A percentile compares a stretch with the other conserved stretches of the same genome.
phyloP scores from a whole-genome alignment of 1,140 invertebrate species.

The Plectus sambesii region DNA sequence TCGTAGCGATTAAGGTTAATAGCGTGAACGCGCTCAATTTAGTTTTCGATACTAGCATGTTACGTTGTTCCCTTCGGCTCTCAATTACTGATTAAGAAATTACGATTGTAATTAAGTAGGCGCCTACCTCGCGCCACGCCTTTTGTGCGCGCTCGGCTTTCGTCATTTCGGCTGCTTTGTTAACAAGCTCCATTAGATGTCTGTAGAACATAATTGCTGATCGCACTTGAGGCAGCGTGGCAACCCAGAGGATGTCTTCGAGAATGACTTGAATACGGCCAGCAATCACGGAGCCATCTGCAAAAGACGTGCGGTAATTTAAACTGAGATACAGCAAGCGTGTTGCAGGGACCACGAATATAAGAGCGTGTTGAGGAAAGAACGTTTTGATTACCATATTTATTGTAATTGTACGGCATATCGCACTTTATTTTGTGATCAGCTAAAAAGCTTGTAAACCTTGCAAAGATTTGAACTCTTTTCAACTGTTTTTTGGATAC shows the following conservation, averaged over 20 bases:
- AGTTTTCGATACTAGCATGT: no score
- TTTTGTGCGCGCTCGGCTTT: no score
- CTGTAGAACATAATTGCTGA: constrained; percentile 85
- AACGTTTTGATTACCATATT: background rate
- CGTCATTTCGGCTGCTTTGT: constrained; percentile 66
- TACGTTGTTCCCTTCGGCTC: no score
- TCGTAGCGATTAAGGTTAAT: no score
- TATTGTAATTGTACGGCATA: constrained; percentile 1
- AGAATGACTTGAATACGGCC: constrained; percentile 80
- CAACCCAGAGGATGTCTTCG: constrained; percentile 87
- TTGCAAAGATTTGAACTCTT: no score
- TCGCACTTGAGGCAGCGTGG: constrained; percentile 83
- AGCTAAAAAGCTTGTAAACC: no score
- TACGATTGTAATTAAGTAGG: no score
- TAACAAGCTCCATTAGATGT: constrained; percentile 70
- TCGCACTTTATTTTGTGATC: no score
- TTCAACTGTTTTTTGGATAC: constrained; percentile 5
- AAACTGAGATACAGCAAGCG: constrained; percentile 8
- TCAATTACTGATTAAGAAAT: no score
- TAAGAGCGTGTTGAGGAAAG: constrained; percentile 3
- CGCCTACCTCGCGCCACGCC: no score
- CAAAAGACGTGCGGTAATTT: constrained; percentile 45
- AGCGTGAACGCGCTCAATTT: no score
- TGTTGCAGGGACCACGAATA: background rate
- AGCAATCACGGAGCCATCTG: constrained; percentile 83